Conservation (phyloP, 2,113 vertebrate species). For the Carlito syrichta region DNA sequence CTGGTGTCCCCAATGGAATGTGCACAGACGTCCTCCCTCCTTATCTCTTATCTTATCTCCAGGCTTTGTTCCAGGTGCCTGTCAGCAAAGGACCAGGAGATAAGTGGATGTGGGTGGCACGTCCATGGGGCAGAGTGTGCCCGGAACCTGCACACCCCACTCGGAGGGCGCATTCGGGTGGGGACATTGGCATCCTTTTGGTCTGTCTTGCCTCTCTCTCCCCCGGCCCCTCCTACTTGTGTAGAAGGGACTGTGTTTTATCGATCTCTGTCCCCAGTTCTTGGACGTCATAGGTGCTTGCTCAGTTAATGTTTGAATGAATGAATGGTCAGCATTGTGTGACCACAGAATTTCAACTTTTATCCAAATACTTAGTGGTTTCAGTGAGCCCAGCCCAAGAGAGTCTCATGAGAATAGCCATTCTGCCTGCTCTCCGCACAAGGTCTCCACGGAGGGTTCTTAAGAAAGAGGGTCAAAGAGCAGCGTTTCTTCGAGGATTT, state of each 20-base stretch:
- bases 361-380: not conserved
- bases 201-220: not conserved
- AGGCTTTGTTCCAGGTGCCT: not conserved
- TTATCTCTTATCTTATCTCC: not conserved
- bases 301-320: not conserved
- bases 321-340: fast-evolving
- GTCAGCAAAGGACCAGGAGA: not conserved
- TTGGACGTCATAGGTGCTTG: not conserved
- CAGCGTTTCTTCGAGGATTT: not conserved
- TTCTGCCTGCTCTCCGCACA: fast-evolving
- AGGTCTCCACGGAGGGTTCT: not conserved
- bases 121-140: not conserved
- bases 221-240: too few species aligned
- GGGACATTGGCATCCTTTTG: not conserved
- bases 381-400: fast-evolving
- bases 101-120: not conserved
- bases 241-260: not conserved
- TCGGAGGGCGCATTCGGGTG: not conserved
- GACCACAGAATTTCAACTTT: fast-evolving
- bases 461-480: not conserved
- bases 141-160: too few species aligned
- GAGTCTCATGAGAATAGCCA: fast-evolving
- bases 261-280: fast-evolving
- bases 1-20: not conserved
- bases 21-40: fast-evolving